Base-by-base conservation (phyloP, 1,140 invertebrate species). In the Trichomalopsis sarcophagae region DNA sequence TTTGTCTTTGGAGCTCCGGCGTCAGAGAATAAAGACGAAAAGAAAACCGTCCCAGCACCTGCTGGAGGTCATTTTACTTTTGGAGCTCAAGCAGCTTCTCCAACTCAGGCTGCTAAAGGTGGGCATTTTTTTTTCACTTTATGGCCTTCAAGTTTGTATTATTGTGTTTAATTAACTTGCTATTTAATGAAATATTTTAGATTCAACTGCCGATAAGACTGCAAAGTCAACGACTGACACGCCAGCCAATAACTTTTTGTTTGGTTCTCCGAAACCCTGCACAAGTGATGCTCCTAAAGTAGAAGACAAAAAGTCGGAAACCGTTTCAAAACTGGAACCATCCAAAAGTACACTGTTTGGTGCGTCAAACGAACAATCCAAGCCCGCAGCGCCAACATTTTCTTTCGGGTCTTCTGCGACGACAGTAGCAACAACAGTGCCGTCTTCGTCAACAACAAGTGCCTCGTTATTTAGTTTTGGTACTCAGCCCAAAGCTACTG, bases 21-120 rank as follows among this genome's bases (percentile, higher is more conserved):
- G 4, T 36, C 27, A 69, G 40, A 75, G 21, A 85, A 87, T 21
- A 75, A 82, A 44, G 82, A 62, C 13, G 78, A 86, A 17, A 81
- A 86, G 44, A 47, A 79, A 11, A 73, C 36, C 33, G 71, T 77
- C 17, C 33, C 36, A 44, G 4, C 68, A 74, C 10, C 79, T 47
- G 21, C 73, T 40, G 33, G 7, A 33, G 36, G 14, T 5, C 10
- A 2, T n/a, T 77, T 77, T 50, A 5, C 10, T 21, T 77, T 77
- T 30, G 23, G 47, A 50, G 40, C 75, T 33, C 44, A 40, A 66
- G 5, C 27, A 36, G 33, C 50, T 55, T 4, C 36, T 21, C 13
- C 77, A 79, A 62, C 47, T 30, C 30, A 11, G 30, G 40, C 14
- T 66, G 33, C 50, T 62, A 68, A 66, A 80, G 77, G 50, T 68